Evolutionary conservation across 2,113 vertebrate genomes (phyloP).

Genomic region (Sarotherodon lohbergeri): DNA sequence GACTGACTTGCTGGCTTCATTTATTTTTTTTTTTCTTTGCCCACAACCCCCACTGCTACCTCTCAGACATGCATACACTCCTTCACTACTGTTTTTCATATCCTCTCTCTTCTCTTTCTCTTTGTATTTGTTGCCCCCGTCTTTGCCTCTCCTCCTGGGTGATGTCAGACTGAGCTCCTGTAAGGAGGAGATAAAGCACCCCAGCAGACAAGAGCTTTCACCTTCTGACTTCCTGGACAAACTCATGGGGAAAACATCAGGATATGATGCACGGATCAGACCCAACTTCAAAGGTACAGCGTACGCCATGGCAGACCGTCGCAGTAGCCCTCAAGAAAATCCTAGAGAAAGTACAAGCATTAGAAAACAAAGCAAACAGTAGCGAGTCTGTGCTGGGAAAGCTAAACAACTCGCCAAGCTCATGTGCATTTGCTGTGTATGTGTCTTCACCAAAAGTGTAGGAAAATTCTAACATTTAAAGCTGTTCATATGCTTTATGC

Average conservation of each 20-base stretch:
- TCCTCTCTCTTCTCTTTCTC: not conserved
- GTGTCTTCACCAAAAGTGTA: not conserved
- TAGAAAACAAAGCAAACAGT: not conserved
- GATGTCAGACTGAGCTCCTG: slow-evolving; percentile 80
- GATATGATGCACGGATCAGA: slow-evolving; percentile 90
- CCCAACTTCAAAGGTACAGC: slow-evolving; percentile 94
- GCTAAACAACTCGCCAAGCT: not conserved
- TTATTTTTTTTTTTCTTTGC: slow-evolving; percentile 1
- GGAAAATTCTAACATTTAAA: not conserved
- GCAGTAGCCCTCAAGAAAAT: not conserved
- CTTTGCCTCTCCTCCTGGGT: slow-evolving; percentile 8
- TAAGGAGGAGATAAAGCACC: slow-evolving; percentile 83
- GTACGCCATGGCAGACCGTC: not conserved
- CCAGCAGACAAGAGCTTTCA: slow-evolving; percentile 76
- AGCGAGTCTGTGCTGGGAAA: not conserved
- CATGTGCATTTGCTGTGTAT: not conserved
- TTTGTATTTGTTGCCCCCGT: not conserved
- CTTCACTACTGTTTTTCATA: slow-evolving; percentile 3
- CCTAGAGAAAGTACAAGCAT: not conserved
- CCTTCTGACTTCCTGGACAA: slow-evolving; percentile 96
- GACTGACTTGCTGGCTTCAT: slow-evolving; percentile 28
- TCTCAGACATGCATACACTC: not conserved
- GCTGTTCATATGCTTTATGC: not conserved
- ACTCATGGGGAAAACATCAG: slow-evolving; percentile 90
- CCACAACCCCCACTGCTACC: slow-evolving; percentile 2